phyloP scores from a whole-genome alignment of 1,140 invertebrate genomes.

The Polypedilum vanderplanki region DNA sequence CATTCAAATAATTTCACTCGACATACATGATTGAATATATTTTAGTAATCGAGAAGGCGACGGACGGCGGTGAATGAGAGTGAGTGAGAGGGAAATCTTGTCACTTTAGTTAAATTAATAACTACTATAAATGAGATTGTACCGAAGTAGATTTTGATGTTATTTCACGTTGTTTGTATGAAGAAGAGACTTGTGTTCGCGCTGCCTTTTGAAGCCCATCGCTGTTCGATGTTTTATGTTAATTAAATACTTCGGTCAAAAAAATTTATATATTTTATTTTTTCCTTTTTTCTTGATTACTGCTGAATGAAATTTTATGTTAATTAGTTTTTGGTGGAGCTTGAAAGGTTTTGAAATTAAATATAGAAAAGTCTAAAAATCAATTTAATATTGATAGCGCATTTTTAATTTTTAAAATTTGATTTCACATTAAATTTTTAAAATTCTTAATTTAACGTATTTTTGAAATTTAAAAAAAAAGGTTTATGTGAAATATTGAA shows the following conservation, averaged over 20 bases:
- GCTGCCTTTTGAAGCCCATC: slow-evolving; percentile 15
- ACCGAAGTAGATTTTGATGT: slow-evolving; percentile 17
- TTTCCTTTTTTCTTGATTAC: slow-evolving; percentile 20
- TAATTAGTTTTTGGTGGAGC: slow-evolving; percentile 23
- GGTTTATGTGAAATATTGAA: no score
- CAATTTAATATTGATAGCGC: neutral
- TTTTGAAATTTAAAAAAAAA: no score
- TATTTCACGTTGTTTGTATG: neutral
- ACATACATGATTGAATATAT: no score
- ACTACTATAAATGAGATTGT: slow-evolving; percentile 13
- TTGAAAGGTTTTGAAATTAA: neutral
- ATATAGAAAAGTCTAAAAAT: neutral
- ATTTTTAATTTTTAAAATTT: neutral
- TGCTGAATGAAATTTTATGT: slow-evolving; percentile 28
- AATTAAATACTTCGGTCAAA: slow-evolving; percentile 27
- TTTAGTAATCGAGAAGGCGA: no score
- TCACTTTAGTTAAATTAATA: slow-evolving; percentile 20
- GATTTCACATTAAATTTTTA: no score
- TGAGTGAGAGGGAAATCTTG: neutral
- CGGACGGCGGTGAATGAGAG: no score
- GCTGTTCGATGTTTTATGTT: slow-evolving; percentile 26
- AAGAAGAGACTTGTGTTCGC: neutral
- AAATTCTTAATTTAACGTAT: no score
- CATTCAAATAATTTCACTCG: no score
- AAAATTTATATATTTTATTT: neutral